Conservation (phyloP, 2,888 invertebrate genomes). For the Troglohyphantes excavatus region DNA sequence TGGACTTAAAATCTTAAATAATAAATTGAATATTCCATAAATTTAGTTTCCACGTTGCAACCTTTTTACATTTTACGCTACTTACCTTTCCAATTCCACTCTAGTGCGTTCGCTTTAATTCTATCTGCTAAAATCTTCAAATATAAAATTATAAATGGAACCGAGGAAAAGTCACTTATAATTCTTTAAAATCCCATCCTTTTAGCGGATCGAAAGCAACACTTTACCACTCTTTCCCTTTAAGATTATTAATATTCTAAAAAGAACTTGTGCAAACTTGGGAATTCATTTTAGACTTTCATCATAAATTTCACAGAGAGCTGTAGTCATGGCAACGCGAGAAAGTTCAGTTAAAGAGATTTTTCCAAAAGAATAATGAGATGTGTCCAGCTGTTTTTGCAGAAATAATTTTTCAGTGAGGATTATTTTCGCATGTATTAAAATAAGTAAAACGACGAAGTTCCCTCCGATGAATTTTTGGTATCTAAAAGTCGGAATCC, state of each 20-base stretch:
- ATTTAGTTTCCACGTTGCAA: no score
- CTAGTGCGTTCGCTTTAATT: no score
- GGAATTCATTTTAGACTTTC: not conserved
- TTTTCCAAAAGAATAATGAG: not conserved
- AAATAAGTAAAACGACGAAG: not conserved
- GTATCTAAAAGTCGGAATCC: no score
- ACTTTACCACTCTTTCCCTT: not conserved
- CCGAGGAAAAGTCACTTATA: no score
- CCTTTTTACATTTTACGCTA: no score
- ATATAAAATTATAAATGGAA: no score
- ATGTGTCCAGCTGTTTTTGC: not conserved
- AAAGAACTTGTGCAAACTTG: not conserved
- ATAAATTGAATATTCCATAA: no score
- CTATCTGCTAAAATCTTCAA: no score
- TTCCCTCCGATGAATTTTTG: not conserved
- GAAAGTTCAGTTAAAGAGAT: not conserved
- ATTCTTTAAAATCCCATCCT: not conserved
- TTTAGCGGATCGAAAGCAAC: not conserved
- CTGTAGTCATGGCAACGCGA: not conserved
- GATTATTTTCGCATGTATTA: not conserved
- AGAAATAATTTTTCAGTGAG: not conserved
- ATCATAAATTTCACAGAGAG: not conserved
- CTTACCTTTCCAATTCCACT: no score
- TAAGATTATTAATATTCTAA: not conserved
- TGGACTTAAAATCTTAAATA: no score